Base-by-base conservation (phyloP, 2,888 invertebrate genomes). In the Volucella bombylans region DNA sequence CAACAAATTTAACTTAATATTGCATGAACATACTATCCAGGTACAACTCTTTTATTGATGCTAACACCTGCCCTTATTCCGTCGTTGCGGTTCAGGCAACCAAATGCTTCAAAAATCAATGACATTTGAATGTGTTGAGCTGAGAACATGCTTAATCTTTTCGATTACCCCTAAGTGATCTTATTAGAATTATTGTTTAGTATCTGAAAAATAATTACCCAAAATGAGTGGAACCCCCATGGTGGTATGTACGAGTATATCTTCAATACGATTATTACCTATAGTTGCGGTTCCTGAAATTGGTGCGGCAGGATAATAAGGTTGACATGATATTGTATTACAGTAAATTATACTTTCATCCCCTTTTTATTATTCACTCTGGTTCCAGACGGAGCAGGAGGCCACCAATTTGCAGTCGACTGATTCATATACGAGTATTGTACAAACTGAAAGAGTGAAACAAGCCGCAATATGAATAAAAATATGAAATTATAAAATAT, bases 241-340 rank as follows among this genome's bases (percentile, higher is more conserved):
- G 72, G 82, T 4, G 50, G 45, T 31, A n/a, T n/a, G n/a, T n/a
- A n/a, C n/a, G n/a, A n/a, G n/a, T n/a, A 31, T 6, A 67, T 81
- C 80, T 76, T 74, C 80, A 83, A 67, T 65, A 64, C 31, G 31
- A 6, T 31, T 31, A 31, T 1, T 31, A 31, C 31, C 6, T 31
- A 31, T 31, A 31, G 83, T 80, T 81, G 74, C 59, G 50, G 65
- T 62, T 76, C 78, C 9, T 45, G 49, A 50, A 15, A 47, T 18
- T 41, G 43, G 4, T 73, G 73, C 38, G 18, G 47, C 31, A 61
- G 64, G 59, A 71, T 74, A 59, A 64, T 54, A 83, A 47, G 69
- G 85, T 86, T 86, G 77, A 86, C 82, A 86, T 82, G 85, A 86
- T 86, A 82, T 86, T 77, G 68, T 77, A 82, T 86, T 86, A 86